Conservation (phyloP, 2,113 vertebrate species). For the Arvicanthis niloticus region DNA sequence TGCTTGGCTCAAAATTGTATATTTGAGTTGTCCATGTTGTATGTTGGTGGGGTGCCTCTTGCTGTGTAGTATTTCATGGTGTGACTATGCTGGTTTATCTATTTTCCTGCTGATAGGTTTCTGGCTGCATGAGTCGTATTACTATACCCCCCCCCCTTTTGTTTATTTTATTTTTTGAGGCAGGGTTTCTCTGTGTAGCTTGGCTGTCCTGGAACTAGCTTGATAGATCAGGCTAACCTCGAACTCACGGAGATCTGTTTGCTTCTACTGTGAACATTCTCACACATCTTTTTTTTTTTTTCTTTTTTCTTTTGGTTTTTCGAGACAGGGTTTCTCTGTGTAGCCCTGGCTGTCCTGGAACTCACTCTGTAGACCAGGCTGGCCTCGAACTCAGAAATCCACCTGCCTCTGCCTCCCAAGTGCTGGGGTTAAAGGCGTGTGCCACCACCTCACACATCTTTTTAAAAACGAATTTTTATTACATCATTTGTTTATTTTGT, state of each 20-base stretch:
- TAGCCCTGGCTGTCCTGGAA: too few species aligned
- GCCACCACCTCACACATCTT: too few species aligned
- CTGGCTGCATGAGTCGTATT: background rate
- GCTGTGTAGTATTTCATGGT: background rate
- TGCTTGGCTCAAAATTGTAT: background rate
- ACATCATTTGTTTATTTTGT: background rate
- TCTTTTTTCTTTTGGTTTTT: too few species aligned
- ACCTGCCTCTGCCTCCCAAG: too few species aligned
- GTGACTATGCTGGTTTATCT: background rate
- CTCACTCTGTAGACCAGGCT: too few species aligned
- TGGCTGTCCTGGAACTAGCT: background rate
- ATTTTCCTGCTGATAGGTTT: background rate
- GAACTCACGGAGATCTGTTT: background rate
- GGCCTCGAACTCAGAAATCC: too few species aligned
- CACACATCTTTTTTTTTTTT: background rate
- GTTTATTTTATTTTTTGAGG: background rate
- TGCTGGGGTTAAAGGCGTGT: too few species aligned
- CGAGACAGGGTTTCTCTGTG: too few species aligned
- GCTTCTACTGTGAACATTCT: background rate
- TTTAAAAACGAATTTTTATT: background rate
- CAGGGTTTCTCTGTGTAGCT: background rate
- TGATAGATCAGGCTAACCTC: background rate
- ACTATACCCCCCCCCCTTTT: background rate
- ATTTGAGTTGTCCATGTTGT: background rate
- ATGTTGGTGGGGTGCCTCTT: background rate